phyloP scores from a whole-genome alignment of 2,888 invertebrate genomes.

The Eilema depressum region DNA sequence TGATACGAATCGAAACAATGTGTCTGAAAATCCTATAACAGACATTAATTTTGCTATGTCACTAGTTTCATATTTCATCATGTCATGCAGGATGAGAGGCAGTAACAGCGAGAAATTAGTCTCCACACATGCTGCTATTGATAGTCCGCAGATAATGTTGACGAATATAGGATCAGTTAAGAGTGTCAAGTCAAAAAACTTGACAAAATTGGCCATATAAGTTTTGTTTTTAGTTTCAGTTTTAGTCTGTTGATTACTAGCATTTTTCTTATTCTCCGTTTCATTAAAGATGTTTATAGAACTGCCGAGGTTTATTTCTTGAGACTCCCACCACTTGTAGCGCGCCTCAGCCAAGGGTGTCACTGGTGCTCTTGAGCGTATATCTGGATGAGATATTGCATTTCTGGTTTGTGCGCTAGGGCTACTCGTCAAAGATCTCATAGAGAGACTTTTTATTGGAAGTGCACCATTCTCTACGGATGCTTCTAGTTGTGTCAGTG shows the following conservation, averaged over 20 bases:
- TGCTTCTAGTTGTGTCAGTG: slow-evolving; percentile 59
- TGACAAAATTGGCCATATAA: slow-evolving; percentile 70
- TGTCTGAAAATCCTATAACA: slow-evolving; percentile 86
- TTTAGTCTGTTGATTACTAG: slow-evolving; percentile 54
- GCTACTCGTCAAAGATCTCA: slow-evolving; percentile 71
- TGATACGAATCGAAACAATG: slow-evolving; percentile 88
- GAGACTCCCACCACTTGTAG: slow-evolving; percentile 87
- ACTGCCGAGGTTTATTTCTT: slow-evolving; percentile 87
- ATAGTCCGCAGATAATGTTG: slow-evolving; percentile 89
- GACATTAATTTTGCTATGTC: slow-evolving; percentile 89
- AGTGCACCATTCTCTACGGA: slow-evolving; percentile 60
- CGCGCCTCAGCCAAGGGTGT: slow-evolving; percentile 63
- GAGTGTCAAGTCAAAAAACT: slow-evolving; percentile 89
- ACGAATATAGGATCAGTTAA: slow-evolving; percentile 90
- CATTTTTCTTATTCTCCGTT: slow-evolving; percentile 57
- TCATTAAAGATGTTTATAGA: slow-evolving; percentile 87
- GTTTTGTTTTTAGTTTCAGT: slow-evolving; percentile 57
- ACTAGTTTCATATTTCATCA: slow-evolving; percentile 85
- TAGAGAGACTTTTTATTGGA: slow-evolving; percentile 73
- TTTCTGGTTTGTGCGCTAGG: slow-evolving; percentile 71
- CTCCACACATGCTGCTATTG: slow-evolving; percentile 90
- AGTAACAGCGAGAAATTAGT: slow-evolving; percentile 89
- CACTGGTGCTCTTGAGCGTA: slow-evolving; percentile 66
- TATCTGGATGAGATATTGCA: slow-evolving; percentile 79
- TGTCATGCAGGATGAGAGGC: slow-evolving; percentile 89